Conservation (phyloP, 2,888 invertebrate species). For the Troides aeacus region DNA sequence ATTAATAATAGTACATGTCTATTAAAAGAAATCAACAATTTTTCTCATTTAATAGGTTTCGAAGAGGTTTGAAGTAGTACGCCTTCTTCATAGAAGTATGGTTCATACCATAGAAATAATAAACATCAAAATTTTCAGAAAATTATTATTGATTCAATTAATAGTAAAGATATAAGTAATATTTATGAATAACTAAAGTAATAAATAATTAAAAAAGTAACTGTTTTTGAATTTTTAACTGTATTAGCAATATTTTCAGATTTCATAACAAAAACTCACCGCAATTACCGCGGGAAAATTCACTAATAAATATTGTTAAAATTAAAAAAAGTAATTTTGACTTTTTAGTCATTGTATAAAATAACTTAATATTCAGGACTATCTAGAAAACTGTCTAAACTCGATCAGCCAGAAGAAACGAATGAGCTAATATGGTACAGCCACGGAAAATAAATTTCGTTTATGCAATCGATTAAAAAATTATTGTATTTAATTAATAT, state of each 20-base stretch:
- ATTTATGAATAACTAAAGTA: too few relatives aligned
- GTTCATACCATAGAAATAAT: too few relatives aligned
- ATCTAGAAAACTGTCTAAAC: slow-evolving; percentile 4
- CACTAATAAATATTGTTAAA: slow-evolving; percentile 6
- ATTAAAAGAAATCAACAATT: too few relatives aligned
- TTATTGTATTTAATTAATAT: slow-evolving; percentile 7
- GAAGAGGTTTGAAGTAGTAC: too few relatives aligned
- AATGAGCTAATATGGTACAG: not conserved
- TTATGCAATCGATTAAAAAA: slow-evolving; percentile 13
- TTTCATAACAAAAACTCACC: slow-evolving; percentile 12
- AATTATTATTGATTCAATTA: too few relatives aligned
- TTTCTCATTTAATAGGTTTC: too few relatives aligned
- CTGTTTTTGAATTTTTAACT: too few relatives aligned
- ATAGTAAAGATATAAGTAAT: too few relatives aligned
- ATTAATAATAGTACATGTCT: too few relatives aligned
- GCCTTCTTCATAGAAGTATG: too few relatives aligned
- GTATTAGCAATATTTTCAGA: not conserved
- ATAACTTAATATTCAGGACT: not conserved
- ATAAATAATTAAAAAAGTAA: too few relatives aligned
- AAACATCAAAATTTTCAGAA: too few relatives aligned
- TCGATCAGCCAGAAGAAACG: not conserved
- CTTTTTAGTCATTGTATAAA: slow-evolving; percentile 8
- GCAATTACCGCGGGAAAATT: slow-evolving; percentile 11
- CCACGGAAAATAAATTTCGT: not conserved
- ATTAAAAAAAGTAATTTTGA: slow-evolving; percentile 11